Evolutionary conservation across 1,140 invertebrate species (phyloP).

Genomic region (Pseudachorutes palmiensis): DNA sequence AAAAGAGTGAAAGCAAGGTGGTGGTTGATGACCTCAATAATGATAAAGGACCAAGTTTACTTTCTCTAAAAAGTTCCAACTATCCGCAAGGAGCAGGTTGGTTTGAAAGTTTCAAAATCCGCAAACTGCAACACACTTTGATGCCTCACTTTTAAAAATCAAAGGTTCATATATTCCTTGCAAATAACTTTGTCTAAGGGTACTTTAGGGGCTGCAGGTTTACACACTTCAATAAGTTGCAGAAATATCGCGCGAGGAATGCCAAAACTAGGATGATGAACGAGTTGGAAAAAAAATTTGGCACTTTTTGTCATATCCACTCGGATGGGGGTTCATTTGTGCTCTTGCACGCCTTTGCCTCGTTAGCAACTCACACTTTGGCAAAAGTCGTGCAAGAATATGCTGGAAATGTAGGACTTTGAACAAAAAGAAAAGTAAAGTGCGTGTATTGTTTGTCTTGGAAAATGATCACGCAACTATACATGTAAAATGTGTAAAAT

Average conservation of each 20-base stretch:
- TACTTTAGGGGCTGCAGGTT: no score
- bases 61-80: conserved; percentile 4
- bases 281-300: no score
- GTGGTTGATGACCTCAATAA: background rate
- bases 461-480: background rate
- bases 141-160: no score
- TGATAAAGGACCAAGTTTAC: conserved; percentile 8
- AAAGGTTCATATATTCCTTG: no score
- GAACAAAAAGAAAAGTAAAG: background rate
- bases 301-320: background rate
- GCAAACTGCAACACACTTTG: no score
- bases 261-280: no score
- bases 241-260: no score
- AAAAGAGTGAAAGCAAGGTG: background rate
- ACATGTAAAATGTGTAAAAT: no score
- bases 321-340: background rate
- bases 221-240: no score
- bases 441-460: background rate
- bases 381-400: background rate
- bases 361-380: background rate
- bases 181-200: no score
- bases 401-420: background rate
- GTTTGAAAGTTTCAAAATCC: background rate
- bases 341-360: background rate
- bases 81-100: background rate